phyloP scores from a whole-genome alignment of 2,113 vertebrate genomes.

The Cyprinus carpio region DNA sequence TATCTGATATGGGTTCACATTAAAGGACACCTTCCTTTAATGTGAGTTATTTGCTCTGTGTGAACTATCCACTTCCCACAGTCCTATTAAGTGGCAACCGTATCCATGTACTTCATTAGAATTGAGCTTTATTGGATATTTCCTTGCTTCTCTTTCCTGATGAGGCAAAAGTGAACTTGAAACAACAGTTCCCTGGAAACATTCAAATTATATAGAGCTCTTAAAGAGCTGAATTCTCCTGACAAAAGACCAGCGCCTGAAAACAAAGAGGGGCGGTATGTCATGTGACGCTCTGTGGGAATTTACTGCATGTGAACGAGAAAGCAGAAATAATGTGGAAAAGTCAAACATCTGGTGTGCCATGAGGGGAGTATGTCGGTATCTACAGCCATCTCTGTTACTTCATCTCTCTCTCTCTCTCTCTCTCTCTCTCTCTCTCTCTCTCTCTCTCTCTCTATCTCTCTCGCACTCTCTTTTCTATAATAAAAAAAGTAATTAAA shows the following conservation, averaged over 20 bases:
- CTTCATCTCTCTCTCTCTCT: not conserved
- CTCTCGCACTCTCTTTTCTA: too few relatives aligned
- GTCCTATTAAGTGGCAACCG: conserved; percentile 62
- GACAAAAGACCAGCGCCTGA: conserved; percentile 53
- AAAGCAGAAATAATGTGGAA: conserved; percentile 65
- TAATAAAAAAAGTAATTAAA: not conserved
- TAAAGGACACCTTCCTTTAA: conserved; percentile 49
- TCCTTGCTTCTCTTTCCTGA: conserved; percentile 48
- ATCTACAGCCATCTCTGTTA: conserved; percentile 37
- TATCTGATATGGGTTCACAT: conserved; percentile 46
- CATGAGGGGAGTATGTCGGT: conserved; percentile 47
- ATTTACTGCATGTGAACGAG: conserved; percentile 58
- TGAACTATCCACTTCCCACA: conserved; percentile 47
- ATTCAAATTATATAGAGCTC: conserved; percentile 48
- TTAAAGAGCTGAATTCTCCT: conserved; percentile 54
- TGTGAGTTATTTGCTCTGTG: conserved; percentile 46
- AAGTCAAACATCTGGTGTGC: conserved; percentile 71
- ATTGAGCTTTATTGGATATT: conserved; percentile 65
- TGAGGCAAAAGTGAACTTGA: conserved; percentile 50
- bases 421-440: not conserved
- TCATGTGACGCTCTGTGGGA: conserved; percentile 62
- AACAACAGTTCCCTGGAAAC: conserved; percentile 61
- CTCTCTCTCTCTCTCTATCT: too few relatives aligned
- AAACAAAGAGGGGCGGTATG: conserved; percentile 53
- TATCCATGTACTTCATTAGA: conserved; percentile 54